Percentiles rank a stretch among this genome's conserved stretches.
These are phyloP conservation scores for Liopterus haemorrhoidalis DNA, from an alignment of 2,888 invertebrate species.

Conservation along the genomic window DNA sequence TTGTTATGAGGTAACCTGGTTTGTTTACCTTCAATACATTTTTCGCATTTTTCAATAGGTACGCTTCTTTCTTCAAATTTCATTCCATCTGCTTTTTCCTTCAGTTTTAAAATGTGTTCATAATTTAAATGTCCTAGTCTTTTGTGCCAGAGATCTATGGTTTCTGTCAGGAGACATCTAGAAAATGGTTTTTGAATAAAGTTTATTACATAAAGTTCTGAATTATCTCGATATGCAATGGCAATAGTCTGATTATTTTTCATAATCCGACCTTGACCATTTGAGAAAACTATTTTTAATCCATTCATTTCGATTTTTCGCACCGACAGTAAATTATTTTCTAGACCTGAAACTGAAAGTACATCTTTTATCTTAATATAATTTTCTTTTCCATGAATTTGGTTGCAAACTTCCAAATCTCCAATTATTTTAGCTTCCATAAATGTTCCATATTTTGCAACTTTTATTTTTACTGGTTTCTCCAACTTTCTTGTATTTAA, in stretches of 20 bases:
- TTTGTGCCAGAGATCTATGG: conserved; percentile 23
- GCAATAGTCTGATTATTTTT: conserved; percentile 24
- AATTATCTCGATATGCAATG: conserved; percentile 17
- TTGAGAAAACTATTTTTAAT: conserved; percentile 29
- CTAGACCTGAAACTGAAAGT: conserved; percentile 26
- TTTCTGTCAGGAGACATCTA: background rate
- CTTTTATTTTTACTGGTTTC: conserved; percentile 27
- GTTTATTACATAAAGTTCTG: conserved; percentile 22
- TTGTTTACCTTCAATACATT: conserved; percentile 32
- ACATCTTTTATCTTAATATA: conserved; percentile 27
- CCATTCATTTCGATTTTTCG: conserved; percentile 30
- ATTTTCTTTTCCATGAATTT: conserved; percentile 17
- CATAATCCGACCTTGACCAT: conserved; percentile 27
- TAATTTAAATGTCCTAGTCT: conserved; percentile 24
- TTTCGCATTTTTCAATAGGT: conserved; percentile 23
- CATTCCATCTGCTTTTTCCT: conserved; percentile 14
- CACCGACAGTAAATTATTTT: conserved; percentile 31
- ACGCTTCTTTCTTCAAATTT: background rate
- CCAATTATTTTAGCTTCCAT: conserved; percentile 20
- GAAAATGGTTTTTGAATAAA: conserved; percentile 12
- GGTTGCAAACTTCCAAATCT: conserved; percentile 21
- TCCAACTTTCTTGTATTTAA: conserved; percentile 23
- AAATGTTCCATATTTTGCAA: conserved; percentile 27
- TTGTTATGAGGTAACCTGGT: conserved; percentile 22
- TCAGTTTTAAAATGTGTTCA: conserved; percentile 18